Conservation (phyloP, 1,140 invertebrate genomes). For the Nasonia longicornis region DNA sequence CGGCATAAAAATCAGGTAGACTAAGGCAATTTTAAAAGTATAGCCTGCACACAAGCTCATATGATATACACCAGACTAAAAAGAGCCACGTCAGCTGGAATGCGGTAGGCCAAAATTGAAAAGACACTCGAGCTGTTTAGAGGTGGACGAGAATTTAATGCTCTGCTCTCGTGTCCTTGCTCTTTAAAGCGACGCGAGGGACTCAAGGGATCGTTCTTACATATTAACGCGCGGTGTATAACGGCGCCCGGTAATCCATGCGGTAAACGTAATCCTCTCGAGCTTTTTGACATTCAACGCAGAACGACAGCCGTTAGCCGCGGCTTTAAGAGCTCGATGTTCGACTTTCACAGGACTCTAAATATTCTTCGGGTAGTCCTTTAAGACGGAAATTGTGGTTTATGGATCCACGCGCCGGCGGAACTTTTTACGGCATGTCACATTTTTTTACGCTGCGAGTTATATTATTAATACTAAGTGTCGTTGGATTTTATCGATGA, state of each 20-base stretch:
- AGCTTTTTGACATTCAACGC: not conserved
- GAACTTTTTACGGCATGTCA: too few species aligned
- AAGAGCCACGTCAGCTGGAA: not conserved
- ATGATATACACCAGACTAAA: too few species aligned
- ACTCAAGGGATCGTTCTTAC: not conserved
- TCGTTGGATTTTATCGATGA: too few species aligned
- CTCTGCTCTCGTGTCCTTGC: not conserved
- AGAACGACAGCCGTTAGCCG: not conserved
- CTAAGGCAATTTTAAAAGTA: too few species aligned
- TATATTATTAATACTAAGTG: too few species aligned
- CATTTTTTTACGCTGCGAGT: not conserved
- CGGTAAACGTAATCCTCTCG: constrained; percentile 5
- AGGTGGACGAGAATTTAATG: not conserved
- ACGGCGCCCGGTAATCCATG: not conserved
- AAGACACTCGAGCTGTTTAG: constrained; percentile 12
- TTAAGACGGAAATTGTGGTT: not conserved
- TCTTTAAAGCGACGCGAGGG: not conserved
- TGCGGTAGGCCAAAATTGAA: constrained; percentile 7
- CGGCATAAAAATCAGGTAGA: too few species aligned
- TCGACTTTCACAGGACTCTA: not conserved
- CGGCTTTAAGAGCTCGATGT: not conserved
- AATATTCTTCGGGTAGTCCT: not conserved
- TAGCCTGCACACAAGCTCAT: too few species aligned
- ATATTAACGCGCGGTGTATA: not conserved
- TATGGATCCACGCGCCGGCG: not conserved